Evolutionary conservation across 2,113 vertebrate species (phyloP).

Genomic region (Typhlomys cinereus): DNA sequence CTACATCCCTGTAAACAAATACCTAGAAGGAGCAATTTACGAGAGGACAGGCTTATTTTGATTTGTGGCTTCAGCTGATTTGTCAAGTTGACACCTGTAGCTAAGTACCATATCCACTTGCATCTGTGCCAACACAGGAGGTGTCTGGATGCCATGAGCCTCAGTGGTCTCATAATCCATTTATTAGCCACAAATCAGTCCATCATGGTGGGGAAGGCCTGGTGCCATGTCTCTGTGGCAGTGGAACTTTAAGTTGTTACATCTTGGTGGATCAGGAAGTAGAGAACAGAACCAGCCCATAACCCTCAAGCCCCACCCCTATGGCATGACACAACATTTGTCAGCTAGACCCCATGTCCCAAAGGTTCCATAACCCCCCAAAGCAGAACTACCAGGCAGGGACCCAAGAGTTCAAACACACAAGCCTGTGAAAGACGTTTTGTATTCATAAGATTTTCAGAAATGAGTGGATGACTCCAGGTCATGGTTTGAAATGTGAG

Average conservation of each 20-base stretch:
- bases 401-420: background rate
- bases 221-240: background rate
- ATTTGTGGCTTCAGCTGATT: background rate
- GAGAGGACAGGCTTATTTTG: background rate
- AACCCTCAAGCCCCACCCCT: background rate
- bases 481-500: no score
- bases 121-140: no score
- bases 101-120: no score
- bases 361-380: background rate
- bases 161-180: no score
- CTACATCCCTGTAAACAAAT: background rate
- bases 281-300: background rate
- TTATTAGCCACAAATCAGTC: no score
- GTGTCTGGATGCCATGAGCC: no score
- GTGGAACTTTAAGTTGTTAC: background rate
- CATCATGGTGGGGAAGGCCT: background rate
- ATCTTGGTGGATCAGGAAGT: background rate
- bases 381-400: background rate
- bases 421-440: background rate
- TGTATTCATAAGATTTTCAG: background rate
- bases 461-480: background rate
- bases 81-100: no score
- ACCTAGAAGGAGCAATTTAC: background rate
- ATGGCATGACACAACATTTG: background rate
- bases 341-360: background rate